phyloP scores from a whole-genome alignment of 2,888 invertebrate genomes.

The Iphiclides podalirius region DNA sequence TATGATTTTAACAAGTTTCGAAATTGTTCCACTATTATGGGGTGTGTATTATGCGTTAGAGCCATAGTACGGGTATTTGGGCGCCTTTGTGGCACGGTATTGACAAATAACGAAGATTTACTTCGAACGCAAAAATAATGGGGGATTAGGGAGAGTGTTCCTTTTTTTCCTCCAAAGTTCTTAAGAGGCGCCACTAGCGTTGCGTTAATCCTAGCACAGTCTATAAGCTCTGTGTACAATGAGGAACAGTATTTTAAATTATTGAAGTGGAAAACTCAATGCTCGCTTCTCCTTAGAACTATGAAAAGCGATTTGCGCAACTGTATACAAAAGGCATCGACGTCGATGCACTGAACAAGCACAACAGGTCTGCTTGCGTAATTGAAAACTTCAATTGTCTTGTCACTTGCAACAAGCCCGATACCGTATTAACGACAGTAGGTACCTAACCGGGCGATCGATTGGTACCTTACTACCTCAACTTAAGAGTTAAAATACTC shows the following conservation, averaged over 20 bases:
- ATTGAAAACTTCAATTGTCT: slow-evolving; percentile 31
- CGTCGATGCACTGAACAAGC: slow-evolving; percentile 36
- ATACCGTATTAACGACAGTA: too few species aligned
- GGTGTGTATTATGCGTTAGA: slow-evolving; percentile 76
- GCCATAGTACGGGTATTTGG: slow-evolving; percentile 75
- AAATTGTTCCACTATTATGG: slow-evolving; percentile 75
- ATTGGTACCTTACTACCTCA: too few species aligned
- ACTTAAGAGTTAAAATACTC: slow-evolving; percentile 47
- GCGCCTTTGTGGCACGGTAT: slow-evolving; percentile 76
- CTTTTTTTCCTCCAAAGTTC: slow-evolving; percentile 48
- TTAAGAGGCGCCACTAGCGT: slow-evolving; percentile 68
- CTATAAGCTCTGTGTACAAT: slow-evolving; percentile 47
- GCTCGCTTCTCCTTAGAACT: slow-evolving; percentile 46
- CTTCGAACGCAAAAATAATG: slow-evolving; percentile 70
- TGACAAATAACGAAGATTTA: slow-evolving; percentile 79
- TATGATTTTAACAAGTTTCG: slow-evolving; percentile 77
- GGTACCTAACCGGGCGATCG: too few species aligned
- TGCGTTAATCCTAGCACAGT: slow-evolving; percentile 57
- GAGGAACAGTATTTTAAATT: slow-evolving; percentile 56
- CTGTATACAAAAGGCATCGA: slow-evolving; percentile 47
- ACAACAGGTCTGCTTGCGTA: slow-evolving; percentile 24
- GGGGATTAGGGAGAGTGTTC: slow-evolving; percentile 61
- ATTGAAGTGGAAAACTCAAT: slow-evolving; percentile 66
- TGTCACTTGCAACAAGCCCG: neutral
- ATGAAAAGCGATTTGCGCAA: slow-evolving; percentile 62